phyloP scores from a whole-genome alignment of 2,888 invertebrate species.

The Cataglyphis altisquamis region DNA sequence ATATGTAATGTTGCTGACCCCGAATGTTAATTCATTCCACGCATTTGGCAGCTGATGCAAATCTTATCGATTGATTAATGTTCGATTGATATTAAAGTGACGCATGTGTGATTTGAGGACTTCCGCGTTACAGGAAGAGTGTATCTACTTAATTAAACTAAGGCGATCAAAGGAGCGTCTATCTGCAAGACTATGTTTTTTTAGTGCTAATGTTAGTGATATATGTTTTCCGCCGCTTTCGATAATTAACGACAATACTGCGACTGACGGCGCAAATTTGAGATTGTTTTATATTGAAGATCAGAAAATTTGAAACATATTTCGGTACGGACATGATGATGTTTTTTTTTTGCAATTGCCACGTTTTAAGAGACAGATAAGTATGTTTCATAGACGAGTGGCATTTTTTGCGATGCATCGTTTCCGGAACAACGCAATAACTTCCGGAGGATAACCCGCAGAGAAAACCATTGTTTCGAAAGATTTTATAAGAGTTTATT shows the following conservation, averaged over 20 bases:
- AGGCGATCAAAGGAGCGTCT: neutral
- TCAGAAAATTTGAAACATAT: neutral
- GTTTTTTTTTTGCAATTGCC: neutral
- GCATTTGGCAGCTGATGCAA: conserved; percentile 22
- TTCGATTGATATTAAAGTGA: neutral
- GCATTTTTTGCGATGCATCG: neutral
- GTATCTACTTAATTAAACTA: conserved; percentile 62
- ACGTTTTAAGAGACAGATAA: neutral
- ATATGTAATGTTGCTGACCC: neutral
- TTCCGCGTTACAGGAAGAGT: conserved; percentile 2
- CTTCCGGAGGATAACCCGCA: neutral
- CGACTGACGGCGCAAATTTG: conserved; percentile 6
- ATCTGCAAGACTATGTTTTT: conserved; percentile 18
- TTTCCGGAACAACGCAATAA: neutral
- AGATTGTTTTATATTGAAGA: conserved; percentile 1
- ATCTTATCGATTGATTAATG: neutral
- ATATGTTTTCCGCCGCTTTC: neutral
- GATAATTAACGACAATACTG: conserved; percentile 13
- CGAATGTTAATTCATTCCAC: conserved; percentile 28
- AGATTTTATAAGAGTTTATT: conserved; percentile 74
- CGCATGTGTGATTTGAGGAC: neutral
- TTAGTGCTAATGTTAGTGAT: conserved; percentile 27
- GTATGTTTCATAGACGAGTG: neutral
- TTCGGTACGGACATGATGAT: neutral
- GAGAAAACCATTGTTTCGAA: conserved; percentile 65